Evolutionary conservation across 64 coral and sea anemone genomes (phyloP).

Genomic region (Acropora yongei): DNA sequence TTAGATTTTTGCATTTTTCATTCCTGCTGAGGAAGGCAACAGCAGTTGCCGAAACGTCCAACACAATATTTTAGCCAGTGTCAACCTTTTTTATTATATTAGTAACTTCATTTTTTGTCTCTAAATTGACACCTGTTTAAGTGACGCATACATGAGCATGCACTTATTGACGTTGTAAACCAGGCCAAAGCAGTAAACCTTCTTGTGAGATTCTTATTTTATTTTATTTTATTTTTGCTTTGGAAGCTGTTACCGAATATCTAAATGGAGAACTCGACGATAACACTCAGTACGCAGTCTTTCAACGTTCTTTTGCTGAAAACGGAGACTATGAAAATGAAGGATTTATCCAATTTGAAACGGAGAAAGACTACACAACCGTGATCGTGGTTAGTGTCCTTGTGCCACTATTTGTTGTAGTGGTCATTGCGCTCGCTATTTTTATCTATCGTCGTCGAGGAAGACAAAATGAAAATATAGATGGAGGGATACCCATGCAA

Average conservation of each 20-base stretch:
- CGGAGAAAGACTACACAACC: not conserved
- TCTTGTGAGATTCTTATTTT: not conserved
- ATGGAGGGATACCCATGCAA: not conserved
- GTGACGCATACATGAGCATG: too few relatives aligned
- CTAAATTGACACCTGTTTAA: too few relatives aligned
- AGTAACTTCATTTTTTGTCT: too few relatives aligned
- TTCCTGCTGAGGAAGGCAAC: too few relatives aligned
- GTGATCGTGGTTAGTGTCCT: not conserved
- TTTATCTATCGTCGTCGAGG: not conserved
- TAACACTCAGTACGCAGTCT: conserved; percentile 1
- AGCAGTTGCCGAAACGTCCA: too few relatives aligned
- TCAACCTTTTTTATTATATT: too few relatives aligned
- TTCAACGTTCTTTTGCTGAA: not conserved
- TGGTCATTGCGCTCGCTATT: not conserved
- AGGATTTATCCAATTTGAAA: not conserved
- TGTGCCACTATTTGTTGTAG: not conserved
- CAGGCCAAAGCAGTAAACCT: too few relatives aligned
- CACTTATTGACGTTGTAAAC: too few relatives aligned
- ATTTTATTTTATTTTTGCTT: not conserved
- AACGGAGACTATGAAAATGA: conserved; percentile 16
- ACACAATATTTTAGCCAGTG: too few relatives aligned
- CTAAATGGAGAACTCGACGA: conserved; percentile 18
- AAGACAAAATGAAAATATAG: not conserved
- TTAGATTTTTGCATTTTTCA: too few relatives aligned
- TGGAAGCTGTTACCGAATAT: not conserved